These are phyloP conservation scores for Theristicus caerulescens DNA, from an alignment of 2,113 vertebrate species.

Conservation along the genomic window DNA sequence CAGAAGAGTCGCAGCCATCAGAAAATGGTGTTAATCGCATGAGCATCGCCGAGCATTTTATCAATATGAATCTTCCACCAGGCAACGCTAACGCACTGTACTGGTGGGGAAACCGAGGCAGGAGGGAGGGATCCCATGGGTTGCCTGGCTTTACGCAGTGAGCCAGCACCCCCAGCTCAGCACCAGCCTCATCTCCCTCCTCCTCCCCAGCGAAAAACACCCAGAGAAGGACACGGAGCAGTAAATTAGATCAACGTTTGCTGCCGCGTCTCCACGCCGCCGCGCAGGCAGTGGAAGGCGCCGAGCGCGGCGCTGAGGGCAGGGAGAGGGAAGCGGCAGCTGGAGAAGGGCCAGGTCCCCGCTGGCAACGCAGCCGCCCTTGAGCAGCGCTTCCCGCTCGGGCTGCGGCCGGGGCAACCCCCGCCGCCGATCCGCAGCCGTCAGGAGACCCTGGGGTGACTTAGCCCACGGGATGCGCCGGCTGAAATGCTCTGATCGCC, in stretches of 20 bases:
- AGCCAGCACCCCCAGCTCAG: background rate
- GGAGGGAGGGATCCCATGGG: background rate
- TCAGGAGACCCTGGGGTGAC: too few species aligned
- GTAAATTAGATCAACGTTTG: accelerated
- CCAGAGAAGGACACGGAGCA: background rate
- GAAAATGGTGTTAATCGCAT: accelerated
- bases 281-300: accelerated
- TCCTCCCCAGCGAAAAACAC: background rate
- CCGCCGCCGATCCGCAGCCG: accelerated
- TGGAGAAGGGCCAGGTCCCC: background rate
- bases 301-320: background rate
- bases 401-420: background rate
- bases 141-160: accelerated
- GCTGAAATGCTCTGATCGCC: accelerated
- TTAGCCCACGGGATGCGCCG: accelerated
- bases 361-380: accelerated
- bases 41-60: accelerated
- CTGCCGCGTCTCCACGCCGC: background rate
- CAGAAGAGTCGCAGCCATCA: background rate
- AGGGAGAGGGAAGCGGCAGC: background rate
- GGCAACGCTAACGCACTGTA: accelerated
- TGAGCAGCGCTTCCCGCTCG: background rate
- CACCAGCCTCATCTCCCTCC: background rate
- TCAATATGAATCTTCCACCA: background rate
- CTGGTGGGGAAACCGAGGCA: background rate